Base-by-base conservation (phyloP, 2,797 vertebrate genomes). In the Prunella strophiata region DNA sequence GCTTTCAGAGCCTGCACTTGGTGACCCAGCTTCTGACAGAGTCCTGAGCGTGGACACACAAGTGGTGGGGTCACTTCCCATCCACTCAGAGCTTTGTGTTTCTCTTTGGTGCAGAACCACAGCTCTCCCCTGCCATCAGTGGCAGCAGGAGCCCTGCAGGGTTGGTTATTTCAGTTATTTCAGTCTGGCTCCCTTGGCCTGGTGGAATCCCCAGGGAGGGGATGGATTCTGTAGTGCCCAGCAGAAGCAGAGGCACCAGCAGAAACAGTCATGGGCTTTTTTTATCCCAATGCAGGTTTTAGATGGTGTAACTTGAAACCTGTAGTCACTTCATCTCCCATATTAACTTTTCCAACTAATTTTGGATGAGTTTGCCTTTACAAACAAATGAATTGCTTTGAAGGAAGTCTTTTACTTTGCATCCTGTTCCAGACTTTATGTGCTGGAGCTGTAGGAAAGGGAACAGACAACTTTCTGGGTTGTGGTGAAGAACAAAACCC, bases 211-310 rank as follows among this genome's bases (percentile, higher is more conserved):
- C 70, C 52, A 29, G 86, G 91, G 86, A 93, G n/a, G n/a, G 27
- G 66, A 75, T 85, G 27, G 66, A 75, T 85, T 63, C 59, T 43
- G 23, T 20, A 25, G 88, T 36, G 74, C 84, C 93, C 92, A 74
- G 89, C 88, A 94, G 81, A 7, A 73, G 80, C 57, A 83, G 86
- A 70, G 77, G 68, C 72, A 80, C 68, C 85, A 77, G 79, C 93
- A 96, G 87, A 70, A 92, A 58, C 14, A 21, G 43, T 89, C 88
- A 61, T 32, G 2, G 71, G 85, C 87, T 87, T 94, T 96, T 95
- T 90, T 93, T 84, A 70, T 88, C 91, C 62, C 70, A 30, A 7
- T 17, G 65, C 59, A 23, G 75, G 40, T 89, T 94, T 90, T 65
- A 38, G 50, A 9, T 75, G 1, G 0, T 57, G 58, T 88, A 81